Evolutionary conservation across 2,113 vertebrate genomes (phyloP).

Genomic region (Odobenus rosmarus): DNA sequence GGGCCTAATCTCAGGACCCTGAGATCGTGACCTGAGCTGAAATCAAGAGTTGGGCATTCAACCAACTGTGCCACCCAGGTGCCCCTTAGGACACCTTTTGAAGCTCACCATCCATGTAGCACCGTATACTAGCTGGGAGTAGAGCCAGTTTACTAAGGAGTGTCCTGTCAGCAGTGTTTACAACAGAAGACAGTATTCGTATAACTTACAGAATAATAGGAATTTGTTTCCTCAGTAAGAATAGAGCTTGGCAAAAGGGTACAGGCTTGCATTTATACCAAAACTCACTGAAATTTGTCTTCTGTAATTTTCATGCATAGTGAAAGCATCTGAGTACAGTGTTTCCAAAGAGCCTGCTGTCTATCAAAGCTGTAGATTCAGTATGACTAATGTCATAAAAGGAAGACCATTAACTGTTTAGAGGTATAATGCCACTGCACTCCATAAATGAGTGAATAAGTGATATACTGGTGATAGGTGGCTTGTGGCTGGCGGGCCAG

Average conservation of each 20-base stretch:
- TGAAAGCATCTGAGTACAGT: background rate
- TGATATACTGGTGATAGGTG: background rate
- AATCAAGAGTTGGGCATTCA: background rate
- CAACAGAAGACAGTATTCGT: background rate
- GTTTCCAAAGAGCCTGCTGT: background rate
- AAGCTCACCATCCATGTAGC: background rate
- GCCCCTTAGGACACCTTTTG: background rate
- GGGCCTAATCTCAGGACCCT: background rate
- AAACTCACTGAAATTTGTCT: background rate
- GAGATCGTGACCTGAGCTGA: background rate
- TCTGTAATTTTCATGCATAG: background rate
- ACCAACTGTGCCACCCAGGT: background rate
- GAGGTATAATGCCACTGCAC: background rate
- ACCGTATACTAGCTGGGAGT: rapidly evolving
- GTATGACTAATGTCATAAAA: background rate
- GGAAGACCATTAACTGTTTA: background rate
- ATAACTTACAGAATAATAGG: background rate
- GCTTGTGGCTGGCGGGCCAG: background rate
- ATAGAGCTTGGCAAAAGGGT: background rate
- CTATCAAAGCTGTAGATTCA: background rate
- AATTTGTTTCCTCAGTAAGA: background rate
- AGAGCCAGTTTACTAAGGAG: background rate
- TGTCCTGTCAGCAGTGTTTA: background rate
- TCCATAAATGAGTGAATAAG: background rate
- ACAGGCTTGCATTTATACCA: background rate